phyloP scores from a whole-genome alignment of 2,888 invertebrate genomes.

The Piscicola geometra region DNA sequence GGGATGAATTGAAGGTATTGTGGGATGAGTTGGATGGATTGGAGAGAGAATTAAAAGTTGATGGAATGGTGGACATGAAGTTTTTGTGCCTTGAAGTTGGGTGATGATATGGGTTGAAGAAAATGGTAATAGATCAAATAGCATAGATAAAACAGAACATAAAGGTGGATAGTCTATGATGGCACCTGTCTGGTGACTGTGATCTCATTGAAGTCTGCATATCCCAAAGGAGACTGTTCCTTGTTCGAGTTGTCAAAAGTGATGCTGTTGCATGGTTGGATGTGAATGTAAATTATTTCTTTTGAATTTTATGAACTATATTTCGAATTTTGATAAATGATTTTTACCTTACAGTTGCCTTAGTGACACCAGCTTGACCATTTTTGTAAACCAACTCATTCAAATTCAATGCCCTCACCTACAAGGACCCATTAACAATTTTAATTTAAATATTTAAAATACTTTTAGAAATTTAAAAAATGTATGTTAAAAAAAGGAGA shows the following conservation, averaged over 20 bases:
- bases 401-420: slow-evolving; percentile 83
- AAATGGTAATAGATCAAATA: too few relatives aligned
- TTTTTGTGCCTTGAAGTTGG: background rate
- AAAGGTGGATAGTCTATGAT: background rate
- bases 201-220: slow-evolving; percentile 83
- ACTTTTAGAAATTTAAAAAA: too few relatives aligned
- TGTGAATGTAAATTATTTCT: too few relatives aligned
- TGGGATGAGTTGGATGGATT: too few relatives aligned
- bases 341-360: slow-evolving; percentile 71
- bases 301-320: too few relatives aligned
- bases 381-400: slow-evolving; percentile 96
- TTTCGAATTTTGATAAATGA: too few relatives aligned
- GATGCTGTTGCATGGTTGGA: too few relatives aligned
- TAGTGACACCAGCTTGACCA: slow-evolving; percentile 90
- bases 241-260: slow-evolving; percentile 84
- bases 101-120: too few relatives aligned
- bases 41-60: background rate
- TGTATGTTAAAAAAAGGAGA: too few relatives aligned
- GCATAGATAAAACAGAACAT: background rate
- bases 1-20: too few relatives aligned
- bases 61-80: background rate
- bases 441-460: too few relatives aligned
- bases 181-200: slow-evolving; percentile 69
- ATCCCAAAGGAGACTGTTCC: slow-evolving; percentile 78
- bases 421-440: too few relatives aligned